Evolutionary conservation across 2,888 invertebrate genomes (phyloP).

Genomic region (Hyposoter didymator): DNA sequence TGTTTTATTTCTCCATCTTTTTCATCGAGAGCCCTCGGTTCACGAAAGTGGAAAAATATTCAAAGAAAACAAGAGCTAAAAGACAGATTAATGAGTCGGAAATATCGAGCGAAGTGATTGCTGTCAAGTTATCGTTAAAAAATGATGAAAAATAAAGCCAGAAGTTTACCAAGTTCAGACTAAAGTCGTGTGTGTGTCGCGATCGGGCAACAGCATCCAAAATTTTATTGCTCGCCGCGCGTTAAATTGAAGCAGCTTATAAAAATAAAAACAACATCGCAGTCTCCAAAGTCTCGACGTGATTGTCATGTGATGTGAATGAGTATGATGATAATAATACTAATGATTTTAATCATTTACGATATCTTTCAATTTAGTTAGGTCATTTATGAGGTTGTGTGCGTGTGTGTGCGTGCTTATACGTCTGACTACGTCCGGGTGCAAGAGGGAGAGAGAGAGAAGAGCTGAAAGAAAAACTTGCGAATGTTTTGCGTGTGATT

Average conservation of each 20-base stretch:
- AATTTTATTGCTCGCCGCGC: conserved; percentile 43
- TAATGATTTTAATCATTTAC: conserved; percentile 27
- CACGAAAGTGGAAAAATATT: conserved; percentile 61
- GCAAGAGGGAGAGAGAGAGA: conserved; percentile 25
- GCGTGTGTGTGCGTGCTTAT: conserved; percentile 12
- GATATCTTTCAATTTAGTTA: conserved; percentile 56
- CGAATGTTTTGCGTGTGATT: conserved; percentile 73
- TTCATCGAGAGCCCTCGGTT: conserved; percentile 43
- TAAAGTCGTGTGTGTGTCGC: conserved; percentile 12
- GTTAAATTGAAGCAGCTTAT: conserved; percentile 7
- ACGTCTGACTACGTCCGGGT: conserved; percentile 5
- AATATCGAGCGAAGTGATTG: conserved; percentile 55
- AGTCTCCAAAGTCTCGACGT: conserved; percentile 67
- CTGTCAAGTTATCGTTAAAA: conserved; percentile 39
- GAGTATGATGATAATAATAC: conserved; percentile 51
- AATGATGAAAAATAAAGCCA: conserved; percentile 20
- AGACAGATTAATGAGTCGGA: conserved; percentile 22
- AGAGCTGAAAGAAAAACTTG: conserved; percentile 65
- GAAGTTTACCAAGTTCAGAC: conserved; percentile 35
- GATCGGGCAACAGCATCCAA: conserved; percentile 37
- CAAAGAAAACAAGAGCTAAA: conserved; percentile 28
- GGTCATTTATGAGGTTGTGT: conserved; percentile 15
- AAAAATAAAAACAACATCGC: conserved; percentile 47
- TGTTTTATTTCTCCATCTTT: conserved; percentile 67
- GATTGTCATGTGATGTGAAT: conserved; percentile 63